A percentile compares a stretch with the other conserved stretches of the same genome.
These are phyloP conservation scores for Manacus vitellinus DNA, from an alignment of 2,113 vertebrate species.

Conservation along the genomic window DNA sequence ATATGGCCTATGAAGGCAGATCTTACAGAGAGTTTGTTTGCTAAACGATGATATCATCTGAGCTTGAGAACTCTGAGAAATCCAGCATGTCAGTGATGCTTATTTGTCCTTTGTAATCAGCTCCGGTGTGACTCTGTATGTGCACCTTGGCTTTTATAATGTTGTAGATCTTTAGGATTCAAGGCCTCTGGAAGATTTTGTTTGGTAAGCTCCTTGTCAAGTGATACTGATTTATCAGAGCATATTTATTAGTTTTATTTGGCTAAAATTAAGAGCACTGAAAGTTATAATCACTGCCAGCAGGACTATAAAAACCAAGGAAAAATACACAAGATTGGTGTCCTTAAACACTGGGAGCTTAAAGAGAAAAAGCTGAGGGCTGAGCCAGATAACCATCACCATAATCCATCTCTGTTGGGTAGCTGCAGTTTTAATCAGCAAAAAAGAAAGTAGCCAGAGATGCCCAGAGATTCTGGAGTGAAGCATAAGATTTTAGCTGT, in stretches of 20 bases:
- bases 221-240: neutral
- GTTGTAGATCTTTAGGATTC: neutral
- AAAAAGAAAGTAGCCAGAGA: neutral
- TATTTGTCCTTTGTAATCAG: neutral
- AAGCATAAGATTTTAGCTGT: neutral
- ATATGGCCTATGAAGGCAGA: neutral
- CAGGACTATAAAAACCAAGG: neutral
- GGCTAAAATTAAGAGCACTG: neutral
- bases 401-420: neutral
- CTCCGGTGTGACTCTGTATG: neutral
- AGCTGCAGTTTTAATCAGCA: neutral
- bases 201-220: neutral
- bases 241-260: neutral
- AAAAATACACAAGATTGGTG: neutral
- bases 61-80: neutral
- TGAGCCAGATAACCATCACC: neutral
- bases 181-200: neutral
- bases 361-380: neutral
- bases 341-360: neutral
- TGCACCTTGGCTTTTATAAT: neutral
- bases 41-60: neutral
- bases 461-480: rapidly evolving
- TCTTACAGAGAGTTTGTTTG: neutral
- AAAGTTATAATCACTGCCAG: neutral
- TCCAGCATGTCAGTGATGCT: neutral